Evolutionary conservation across 2,113 vertebrate genomes (phyloP).

Genomic region (Semnornis frantzii): DNA sequence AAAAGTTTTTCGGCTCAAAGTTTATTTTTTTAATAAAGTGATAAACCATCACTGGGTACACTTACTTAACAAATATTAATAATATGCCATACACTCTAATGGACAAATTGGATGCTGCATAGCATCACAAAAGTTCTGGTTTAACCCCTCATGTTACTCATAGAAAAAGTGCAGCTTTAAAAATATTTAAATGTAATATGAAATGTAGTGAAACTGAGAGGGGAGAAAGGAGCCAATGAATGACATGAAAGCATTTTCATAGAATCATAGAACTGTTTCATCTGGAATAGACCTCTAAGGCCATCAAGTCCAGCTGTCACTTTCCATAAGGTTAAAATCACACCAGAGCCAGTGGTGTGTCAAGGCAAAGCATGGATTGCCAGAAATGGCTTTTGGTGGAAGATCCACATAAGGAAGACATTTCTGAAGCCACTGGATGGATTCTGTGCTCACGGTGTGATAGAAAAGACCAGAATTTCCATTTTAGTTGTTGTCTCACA

Average conservation of each 20-base stretch:
- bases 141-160: neutral
- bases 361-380: neutral
- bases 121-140: neutral
- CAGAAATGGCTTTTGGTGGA: neutral
- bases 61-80: neutral
- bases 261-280: too few relatives aligned
- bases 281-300: too few relatives aligned
- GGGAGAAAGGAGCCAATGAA: neutral
- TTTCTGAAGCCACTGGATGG: neutral
- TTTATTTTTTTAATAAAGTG: neutral
- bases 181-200: neutral
- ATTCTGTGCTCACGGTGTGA: neutral
- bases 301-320: too few relatives aligned
- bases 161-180: accelerated
- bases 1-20: neutral
- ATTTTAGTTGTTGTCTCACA: neutral
- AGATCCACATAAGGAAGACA: neutral
- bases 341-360: neutral
- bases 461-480: neutral
- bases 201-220: neutral
- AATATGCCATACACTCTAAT: neutral
- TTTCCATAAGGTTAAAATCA: neutral
- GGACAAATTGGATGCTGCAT: neutral
- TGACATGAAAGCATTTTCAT: neutral
- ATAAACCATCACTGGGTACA: neutral